Conservation (phyloP, 1,140 invertebrate genomes). For the Nebria ingens region DNA sequence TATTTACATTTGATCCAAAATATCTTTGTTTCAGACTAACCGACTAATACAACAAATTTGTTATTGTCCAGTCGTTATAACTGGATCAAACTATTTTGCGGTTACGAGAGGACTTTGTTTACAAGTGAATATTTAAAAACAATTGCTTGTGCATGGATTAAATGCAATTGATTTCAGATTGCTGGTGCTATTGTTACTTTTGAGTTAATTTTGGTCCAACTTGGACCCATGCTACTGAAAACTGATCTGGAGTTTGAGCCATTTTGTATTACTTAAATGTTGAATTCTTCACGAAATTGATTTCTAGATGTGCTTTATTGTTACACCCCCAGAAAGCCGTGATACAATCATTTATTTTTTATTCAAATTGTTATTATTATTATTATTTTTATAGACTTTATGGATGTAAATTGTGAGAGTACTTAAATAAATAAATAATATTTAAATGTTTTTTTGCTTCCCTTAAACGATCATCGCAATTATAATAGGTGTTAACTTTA, state of each 20-base stretch:
- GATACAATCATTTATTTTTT: no score
- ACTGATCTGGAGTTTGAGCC: neutral
- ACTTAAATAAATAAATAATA: no score
- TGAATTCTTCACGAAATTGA: no score
- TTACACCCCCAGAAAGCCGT: no score
- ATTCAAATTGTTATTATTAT: no score
- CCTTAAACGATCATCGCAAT: no score
- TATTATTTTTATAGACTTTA: no score
- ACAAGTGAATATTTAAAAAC: neutral
- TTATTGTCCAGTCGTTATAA: conserved; percentile 1
- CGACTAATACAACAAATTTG: neutral
- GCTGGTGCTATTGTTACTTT: neutral
- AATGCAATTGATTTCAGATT: neutral
- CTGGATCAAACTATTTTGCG: neutral
- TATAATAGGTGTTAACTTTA: no score
- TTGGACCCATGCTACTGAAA: neutral
- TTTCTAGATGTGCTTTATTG: no score
- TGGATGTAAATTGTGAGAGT: no score
- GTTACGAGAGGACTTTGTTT: neutral
- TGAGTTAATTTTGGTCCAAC: neutral
- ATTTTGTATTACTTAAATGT: neutral
- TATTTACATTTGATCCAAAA: neutral
- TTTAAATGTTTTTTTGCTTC: no score
- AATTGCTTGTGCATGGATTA: neutral
- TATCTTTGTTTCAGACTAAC: neutral